Conservation (phyloP, 30 jellyfish, hydroid and myxozoan genomes). For the Clytia hemisphaerica region DNA sequence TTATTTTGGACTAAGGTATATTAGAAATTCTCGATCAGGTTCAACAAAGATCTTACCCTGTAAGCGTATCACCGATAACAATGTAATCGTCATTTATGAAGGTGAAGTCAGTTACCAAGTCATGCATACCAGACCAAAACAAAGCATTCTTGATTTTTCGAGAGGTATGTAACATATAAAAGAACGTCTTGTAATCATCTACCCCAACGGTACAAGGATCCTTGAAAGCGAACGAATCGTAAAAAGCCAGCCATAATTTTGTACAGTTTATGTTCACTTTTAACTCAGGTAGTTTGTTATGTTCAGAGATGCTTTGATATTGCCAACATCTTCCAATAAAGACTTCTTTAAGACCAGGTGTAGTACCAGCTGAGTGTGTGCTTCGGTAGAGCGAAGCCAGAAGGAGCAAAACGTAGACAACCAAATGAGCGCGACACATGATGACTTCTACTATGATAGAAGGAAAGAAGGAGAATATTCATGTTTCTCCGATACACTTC, state of each 20-base stretch:
- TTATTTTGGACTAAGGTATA: no score
- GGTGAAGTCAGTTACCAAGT: slow-evolving; percentile 6
- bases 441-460: no score
- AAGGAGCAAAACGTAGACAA: no score
- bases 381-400: no score
- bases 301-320: slow-evolving; percentile 6
- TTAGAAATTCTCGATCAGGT: no score
- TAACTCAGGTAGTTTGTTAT: slow-evolving; percentile 14
- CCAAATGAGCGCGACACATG: no score
- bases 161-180: not conserved
- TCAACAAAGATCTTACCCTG: slow-evolving; percentile 20
- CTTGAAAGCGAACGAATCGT: slow-evolving; percentile 12
- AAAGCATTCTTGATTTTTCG: slow-evolving; percentile 20
- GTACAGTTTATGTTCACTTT: slow-evolving; percentile 20
- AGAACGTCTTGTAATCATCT: slow-evolving; percentile 5
- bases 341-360: slow-evolving; percentile 20
- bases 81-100: slow-evolving; percentile 17
- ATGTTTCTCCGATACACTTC: no score
- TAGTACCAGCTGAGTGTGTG: slow-evolving; percentile 31
- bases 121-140: slow-evolving; percentile 28
- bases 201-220: slow-evolving; percentile 22
- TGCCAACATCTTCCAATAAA: slow-evolving; percentile 34
- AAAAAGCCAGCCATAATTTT: slow-evolving; percentile 7
- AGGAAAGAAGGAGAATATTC: no score
- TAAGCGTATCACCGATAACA: slow-evolving; percentile 19